phyloP scores from a whole-genome alignment of 2,113 vertebrate genomes.

The Crotalus horridus region DNA sequence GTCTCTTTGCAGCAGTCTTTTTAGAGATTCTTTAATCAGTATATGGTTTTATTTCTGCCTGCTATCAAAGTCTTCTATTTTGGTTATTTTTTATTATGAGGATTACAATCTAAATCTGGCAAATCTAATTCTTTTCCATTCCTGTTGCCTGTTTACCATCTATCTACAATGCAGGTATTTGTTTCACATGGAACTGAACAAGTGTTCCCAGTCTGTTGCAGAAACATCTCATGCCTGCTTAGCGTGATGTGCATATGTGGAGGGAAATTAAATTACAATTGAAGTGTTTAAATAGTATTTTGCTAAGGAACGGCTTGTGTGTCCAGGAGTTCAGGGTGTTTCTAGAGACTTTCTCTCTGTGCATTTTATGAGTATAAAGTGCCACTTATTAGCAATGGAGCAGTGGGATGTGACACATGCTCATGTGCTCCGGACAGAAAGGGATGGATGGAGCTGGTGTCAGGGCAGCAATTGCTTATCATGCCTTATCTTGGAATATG shows the following conservation, averaged over 20 bases:
- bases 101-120: neutral
- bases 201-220: neutral
- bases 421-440: constrained; percentile 58
- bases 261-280: constrained; percentile 58
- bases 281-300: constrained; percentile 52
- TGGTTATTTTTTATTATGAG: neutral
- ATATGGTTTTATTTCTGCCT: neutral
- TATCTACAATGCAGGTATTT: neutral
- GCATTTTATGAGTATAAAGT: constrained; percentile 66
- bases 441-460: constrained; percentile 73
- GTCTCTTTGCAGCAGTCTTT: neutral
- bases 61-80: neutral
- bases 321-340: constrained; percentile 48
- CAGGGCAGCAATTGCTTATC: constrained; percentile 89
- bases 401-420: constrained; percentile 52
- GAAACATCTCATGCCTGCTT: neutral
- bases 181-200: neutral
- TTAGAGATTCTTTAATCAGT: neutral
- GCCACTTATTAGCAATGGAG: constrained; percentile 66
- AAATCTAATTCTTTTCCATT: neutral
- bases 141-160: neutral
- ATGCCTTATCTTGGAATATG: constrained; percentile 95
- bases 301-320: constrained; percentile 1
- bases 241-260: neutral
- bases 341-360: constrained; percentile 48